These are phyloP conservation scores for Nylanderia fulva DNA, from an alignment of 1,140 invertebrate species.

Conservation along the genomic window DNA sequence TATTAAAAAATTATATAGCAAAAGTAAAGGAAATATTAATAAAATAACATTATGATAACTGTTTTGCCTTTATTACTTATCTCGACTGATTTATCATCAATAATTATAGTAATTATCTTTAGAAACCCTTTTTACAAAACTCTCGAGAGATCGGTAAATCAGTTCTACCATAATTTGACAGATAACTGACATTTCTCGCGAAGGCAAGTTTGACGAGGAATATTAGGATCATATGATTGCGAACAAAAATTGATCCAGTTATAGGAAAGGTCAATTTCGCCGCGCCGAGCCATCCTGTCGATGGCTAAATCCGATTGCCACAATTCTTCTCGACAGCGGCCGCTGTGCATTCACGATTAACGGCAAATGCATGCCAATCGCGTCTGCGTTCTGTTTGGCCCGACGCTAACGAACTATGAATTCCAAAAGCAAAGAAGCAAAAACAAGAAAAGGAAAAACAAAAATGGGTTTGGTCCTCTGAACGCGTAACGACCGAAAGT, in stretches of 20 bases:
- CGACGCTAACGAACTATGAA: constrained; percentile 80
- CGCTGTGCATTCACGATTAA: constrained; percentile 49
- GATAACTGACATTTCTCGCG: background rate
- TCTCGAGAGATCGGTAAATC: background rate
- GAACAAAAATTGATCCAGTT: constrained; percentile 40
- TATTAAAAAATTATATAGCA: background rate
- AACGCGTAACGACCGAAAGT: constrained; percentile 63
- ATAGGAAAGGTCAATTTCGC: constrained; percentile 40
- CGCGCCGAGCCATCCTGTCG: background rate
- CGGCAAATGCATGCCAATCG: constrained; percentile 42
- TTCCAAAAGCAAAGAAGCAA: constrained; percentile 73
- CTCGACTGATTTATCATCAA: background rate
- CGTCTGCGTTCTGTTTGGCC: constrained; percentile 67
- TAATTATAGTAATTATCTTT: background rate
- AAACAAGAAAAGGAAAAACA: constrained; percentile 62
- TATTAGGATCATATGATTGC: background rate
- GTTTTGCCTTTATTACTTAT: background rate
- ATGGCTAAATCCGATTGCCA: constrained; percentile 47
- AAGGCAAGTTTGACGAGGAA: background rate
- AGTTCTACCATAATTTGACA: constrained; percentile 7
- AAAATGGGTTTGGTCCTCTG: constrained; percentile 54
- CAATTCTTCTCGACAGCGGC: constrained; percentile 30
- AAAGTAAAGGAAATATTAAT: too few relatives aligned
- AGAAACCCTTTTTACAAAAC: too few relatives aligned
- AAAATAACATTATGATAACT: background rate